A percentile compares a stretch with the other conserved stretches of the same genome.
Evolutionary conservation across 1,140 invertebrate genomes (phyloP).

Genomic region (Melanaphis sacchari): DNA sequence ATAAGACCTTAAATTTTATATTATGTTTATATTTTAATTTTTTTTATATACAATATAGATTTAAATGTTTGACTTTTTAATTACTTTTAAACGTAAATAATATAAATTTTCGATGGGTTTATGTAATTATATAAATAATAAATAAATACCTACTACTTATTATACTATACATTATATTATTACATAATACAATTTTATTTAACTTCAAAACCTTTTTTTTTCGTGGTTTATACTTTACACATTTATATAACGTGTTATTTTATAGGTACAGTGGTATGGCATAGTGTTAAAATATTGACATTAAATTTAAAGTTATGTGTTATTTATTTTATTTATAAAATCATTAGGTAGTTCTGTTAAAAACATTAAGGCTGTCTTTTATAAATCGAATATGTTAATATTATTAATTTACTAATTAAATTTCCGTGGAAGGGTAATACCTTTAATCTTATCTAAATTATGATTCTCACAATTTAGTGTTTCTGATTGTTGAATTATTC

Average conservation of each 20-base stretch:
- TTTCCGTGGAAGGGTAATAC: not conserved
- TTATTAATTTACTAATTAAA: not conserved
- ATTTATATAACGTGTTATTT: not conserved
- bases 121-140: not conserved
- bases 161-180: not conserved
- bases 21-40: no score
- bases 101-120: not conserved
- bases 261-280: not conserved
- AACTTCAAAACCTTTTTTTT: not conserved
- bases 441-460: not conserved
- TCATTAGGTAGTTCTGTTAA: not conserved
- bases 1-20: not conserved
- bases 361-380: not conserved
- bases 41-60: not conserved
- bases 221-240: no score
- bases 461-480: not conserved
- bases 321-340: not conserved
- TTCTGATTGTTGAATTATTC: not conserved
- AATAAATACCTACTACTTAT: not conserved
- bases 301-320: not conserved
- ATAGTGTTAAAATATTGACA: not conserved
- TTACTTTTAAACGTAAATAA: not conserved
- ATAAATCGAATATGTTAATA: not conserved
- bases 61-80: not conserved
- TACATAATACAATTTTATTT: not conserved